Evolutionary conservation across 2,797 vertebrate genomes (phyloP), one percentile per base, ranked within the genome.

Genomic region (Lagocephalus sceleratus): DNA sequence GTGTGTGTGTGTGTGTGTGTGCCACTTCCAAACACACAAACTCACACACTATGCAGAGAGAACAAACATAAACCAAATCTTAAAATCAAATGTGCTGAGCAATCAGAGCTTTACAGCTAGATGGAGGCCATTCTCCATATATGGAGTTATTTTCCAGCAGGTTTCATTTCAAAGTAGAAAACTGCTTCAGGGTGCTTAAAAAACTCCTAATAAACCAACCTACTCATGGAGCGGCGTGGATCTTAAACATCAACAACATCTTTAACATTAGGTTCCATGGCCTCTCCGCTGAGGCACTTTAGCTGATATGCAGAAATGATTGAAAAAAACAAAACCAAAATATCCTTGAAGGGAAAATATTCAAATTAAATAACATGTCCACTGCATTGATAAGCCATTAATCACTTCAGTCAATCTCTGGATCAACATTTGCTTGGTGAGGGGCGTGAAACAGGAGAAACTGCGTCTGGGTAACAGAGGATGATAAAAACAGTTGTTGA

Each of bases 1-100:
- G 51, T 51, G 62, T 3, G 2, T 38, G 56, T 47, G 35, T 51
- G 57, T 43, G 29, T 5, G 12, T 61, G 51, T 38, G 51, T 19
- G 29, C 40, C 40, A 51, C 60, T 42, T 15, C 23, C 20, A 23
- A 38, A 35, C 19, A 48, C 5, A 44, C 6, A 48, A 17, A 26
- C 16, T 19, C 12, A 51, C 19, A 47, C 56, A 29, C 16, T 46
- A 15, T 35, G 32, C 12, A 35, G 4, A 10, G 10, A 35, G 23
- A 71, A 60, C 39, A 6, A 20, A 42, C 46, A 25, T 65, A 44
- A 61, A 72, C 67, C 48, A 65, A 38, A 71, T 57, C 29, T 17
- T 53, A 69, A 76, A 67, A 32, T 60, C 25, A 26, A 52, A 54
- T 65, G 46, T 15, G 2, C 44, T 15, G 8, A 39, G n/a, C 38